These are phyloP conservation scores for Toxotes chatareus DNA, from an alignment of 2,113 vertebrate species.

Conservation along the genomic window DNA sequence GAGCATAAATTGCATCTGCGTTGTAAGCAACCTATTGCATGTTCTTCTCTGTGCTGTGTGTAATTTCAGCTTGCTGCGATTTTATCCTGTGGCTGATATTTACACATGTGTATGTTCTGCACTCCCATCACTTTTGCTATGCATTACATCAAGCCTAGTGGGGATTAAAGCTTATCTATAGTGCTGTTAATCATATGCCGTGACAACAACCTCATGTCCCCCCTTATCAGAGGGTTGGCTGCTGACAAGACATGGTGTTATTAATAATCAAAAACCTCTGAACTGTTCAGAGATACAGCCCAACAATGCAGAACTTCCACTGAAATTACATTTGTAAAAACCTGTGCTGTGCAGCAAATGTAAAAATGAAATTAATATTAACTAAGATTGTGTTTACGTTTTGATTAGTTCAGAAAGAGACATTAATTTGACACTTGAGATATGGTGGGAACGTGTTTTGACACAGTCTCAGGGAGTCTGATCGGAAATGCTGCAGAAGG, in stretches of 20 bases:
- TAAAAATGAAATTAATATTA: background rate
- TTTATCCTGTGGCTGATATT: constrained; percentile 36
- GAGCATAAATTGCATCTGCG: constrained; percentile 36
- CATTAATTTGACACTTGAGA: background rate
- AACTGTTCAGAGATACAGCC: constrained; percentile 41
- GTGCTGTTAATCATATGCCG: constrained; percentile 59
- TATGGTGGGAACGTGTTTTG: background rate
- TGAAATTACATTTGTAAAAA: constrained; percentile 10
- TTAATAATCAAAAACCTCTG: constrained; percentile 67
- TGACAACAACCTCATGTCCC: constrained; percentile 70
- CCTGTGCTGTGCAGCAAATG: background rate
- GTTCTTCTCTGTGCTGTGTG: constrained; percentile 21
- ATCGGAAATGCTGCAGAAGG: constrained; percentile 23
- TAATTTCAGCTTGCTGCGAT: constrained; percentile 6
- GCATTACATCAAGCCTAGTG: constrained; percentile 61
- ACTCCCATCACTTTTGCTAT: constrained; percentile 61
- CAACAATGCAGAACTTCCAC: constrained; percentile 32
- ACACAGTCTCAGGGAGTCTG: background rate
- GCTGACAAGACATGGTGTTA: constrained; percentile 58
- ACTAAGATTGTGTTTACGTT: background rate
- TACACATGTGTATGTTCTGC: constrained; percentile 38
- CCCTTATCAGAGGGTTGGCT: constrained; percentile 67
- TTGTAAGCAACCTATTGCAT: constrained; percentile 19
- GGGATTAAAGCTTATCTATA: constrained; percentile 76
- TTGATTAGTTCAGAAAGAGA: background rate